Percentiles rank a stretch among this genome's conserved stretches.
These are phyloP conservation scores for Montipora efflorescens DNA, from an alignment of 64 coral and sea anemone species.

Conservation along the genomic window DNA sequence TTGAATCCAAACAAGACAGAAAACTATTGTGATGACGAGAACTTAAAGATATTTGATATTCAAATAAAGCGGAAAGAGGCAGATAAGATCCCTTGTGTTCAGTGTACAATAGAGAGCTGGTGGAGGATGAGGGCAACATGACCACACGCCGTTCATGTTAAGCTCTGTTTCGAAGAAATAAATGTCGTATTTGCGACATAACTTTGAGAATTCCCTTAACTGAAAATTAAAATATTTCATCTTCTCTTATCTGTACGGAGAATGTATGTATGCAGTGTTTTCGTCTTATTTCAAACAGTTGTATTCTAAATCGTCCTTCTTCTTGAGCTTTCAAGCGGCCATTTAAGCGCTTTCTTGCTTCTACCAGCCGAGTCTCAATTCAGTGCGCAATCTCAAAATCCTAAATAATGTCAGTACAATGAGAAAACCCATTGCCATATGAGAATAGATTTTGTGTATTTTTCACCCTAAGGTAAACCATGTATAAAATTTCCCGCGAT, in stretches of 20 bases:
- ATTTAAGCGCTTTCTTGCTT: no score
- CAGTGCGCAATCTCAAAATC: no score
- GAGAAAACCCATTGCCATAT: no score
- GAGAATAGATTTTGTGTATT: no score
- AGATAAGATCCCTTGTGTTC: constrained; percentile 8
- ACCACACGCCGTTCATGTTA: neutral
- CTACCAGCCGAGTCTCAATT: no score
- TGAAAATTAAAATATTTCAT: neutral
- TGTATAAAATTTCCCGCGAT: neutral
- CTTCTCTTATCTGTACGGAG: no score
- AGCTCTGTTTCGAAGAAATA: constrained; percentile 8
- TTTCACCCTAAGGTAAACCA: no score
- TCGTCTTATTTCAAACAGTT: neutral
- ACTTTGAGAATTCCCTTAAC: neutral
- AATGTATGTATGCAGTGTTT: no score
- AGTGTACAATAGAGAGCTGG: neutral
- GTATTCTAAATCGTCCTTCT: neutral
- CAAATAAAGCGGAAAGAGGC: constrained; percentile 34
- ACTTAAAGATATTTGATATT: constrained; percentile 9
- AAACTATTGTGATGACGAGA: constrained; percentile 22
- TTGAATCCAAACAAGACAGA: constrained; percentile 5
- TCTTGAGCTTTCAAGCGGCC: no score
- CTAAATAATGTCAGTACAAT: no score
- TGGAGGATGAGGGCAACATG: neutral
- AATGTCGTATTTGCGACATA: neutral